Percentiles rank a stretch among this genome's conserved stretches.
Conservation (phyloP, 2,888 invertebrate genomes). For the Scrobipalpa costella region DNA sequence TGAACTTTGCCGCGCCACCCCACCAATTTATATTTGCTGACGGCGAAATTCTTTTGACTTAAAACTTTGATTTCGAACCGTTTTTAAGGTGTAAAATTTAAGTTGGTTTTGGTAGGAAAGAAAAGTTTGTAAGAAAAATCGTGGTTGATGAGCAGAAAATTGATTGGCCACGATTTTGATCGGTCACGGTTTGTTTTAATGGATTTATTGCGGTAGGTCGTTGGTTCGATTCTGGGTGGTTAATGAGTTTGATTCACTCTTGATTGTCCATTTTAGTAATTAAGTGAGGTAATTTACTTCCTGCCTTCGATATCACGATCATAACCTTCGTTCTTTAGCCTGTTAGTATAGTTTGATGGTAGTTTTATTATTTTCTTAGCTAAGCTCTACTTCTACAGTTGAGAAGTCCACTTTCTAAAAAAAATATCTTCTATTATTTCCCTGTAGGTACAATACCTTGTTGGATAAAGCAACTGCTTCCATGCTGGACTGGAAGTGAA, state of each 20-base stretch:
- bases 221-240: slow-evolving; percentile 36
- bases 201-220: slow-evolving; percentile 40
- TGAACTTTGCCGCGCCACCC: slow-evolving; percentile 16
- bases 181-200: slow-evolving; percentile 44
- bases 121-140: slow-evolving; percentile 34
- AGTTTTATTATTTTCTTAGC: too few species aligned
- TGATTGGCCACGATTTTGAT: slow-evolving; percentile 57
- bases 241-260: slow-evolving; percentile 28
- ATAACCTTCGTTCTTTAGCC: too few species aligned
- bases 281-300: background rate
- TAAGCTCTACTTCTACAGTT: too few species aligned
- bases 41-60: slow-evolving; percentile 3
- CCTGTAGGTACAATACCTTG: too few species aligned
- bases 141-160: slow-evolving; percentile 55
- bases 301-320: background rate
- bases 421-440: too few species aligned
- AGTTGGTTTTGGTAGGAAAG: slow-evolving; percentile 20
- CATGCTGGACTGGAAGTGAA: too few species aligned
- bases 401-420: too few species aligned
- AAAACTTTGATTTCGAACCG: slow-evolving; percentile 15
- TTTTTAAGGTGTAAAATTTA: background rate
- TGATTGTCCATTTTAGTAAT: slow-evolving; percentile 18
- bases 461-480: too few species aligned
- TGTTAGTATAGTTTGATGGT: too few species aligned
- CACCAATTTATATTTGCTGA: slow-evolving; percentile 26